Conservation (phyloP, 2,113 vertebrate species). For the Clupea harengus region DNA sequence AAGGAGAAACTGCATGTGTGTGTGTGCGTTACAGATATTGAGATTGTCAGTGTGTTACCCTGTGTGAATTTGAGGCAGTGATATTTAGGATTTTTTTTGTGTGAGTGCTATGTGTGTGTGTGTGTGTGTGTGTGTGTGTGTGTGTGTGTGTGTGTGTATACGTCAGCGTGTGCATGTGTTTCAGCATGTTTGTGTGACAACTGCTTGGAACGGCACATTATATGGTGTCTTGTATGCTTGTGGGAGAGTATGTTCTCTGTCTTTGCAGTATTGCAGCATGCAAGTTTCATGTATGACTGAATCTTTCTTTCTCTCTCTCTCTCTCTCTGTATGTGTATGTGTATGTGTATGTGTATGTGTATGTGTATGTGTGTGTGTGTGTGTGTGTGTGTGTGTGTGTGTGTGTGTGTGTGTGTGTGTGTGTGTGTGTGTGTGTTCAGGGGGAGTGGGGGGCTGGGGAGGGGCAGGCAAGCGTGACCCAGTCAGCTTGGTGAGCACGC, state of each 20-base stretch:
- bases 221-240: neutral
- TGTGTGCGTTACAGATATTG: neutral
- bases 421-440: conserved; percentile 1
- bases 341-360: neutral
- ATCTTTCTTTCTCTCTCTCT: too few relatives aligned
- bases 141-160: conserved; percentile 16
- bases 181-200: neutral
- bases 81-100: too few relatives aligned
- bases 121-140: conserved; percentile 26
- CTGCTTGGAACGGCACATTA: neutral
- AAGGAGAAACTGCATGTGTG: neutral
- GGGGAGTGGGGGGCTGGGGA: neutral
- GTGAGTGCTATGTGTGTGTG: neutral
- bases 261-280: neutral
- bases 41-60: neutral
- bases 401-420: conserved; percentile 6
- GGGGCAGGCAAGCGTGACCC: neutral
- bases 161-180: too few relatives aligned
- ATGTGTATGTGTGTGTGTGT: conserved; percentile 4
- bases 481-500: conserved; percentile 40
- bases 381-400: neutral
- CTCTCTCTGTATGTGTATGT: neutral
- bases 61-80: neutral
- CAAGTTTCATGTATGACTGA: neutral
- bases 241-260: neutral